Evolutionary conservation across 2,888 invertebrate species (phyloP).

Genomic region (Allygus modestus): DNA sequence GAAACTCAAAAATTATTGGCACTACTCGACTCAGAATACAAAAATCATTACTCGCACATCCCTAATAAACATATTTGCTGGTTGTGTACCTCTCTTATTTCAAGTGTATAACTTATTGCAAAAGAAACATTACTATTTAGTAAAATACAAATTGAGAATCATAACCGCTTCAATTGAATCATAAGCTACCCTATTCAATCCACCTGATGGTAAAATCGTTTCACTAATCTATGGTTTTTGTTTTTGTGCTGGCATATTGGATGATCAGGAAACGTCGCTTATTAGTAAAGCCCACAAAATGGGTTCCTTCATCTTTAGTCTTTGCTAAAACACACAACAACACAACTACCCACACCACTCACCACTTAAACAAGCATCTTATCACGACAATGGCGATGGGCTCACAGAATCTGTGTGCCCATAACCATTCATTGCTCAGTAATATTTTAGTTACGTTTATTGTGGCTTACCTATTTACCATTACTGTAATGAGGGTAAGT

Average conservation of each 20-base stretch:
- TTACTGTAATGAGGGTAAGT: neutral
- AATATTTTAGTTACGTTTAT: neutral
- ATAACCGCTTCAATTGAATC: too few species aligned
- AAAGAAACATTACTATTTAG: too few species aligned
- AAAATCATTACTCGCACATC: too few species aligned
- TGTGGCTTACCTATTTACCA: neutral
- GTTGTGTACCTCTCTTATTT: too few species aligned
- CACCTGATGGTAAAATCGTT: too few species aligned
- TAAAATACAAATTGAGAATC: too few species aligned
- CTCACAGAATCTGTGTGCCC: constrained; percentile 2
- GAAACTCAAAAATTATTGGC: too few species aligned
- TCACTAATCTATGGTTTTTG: constrained; percentile 36
- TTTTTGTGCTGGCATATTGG: constrained; percentile 59
- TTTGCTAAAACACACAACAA: constrained; percentile 59
- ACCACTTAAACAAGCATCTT: constrained; percentile 33
- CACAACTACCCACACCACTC: constrained; percentile 52
- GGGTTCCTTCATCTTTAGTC: constrained; percentile 67
- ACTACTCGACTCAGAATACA: too few species aligned
- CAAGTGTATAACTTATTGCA: too few species aligned
- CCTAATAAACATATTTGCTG: too few species aligned
- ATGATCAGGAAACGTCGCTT: constrained; percentile 49
- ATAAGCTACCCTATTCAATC: too few species aligned
- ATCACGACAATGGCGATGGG: constrained; percentile 57
- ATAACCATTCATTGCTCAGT: neutral
- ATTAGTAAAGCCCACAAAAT: constrained; percentile 62